Evolutionary conservation across 2,113 vertebrate species (phyloP), one percentile per base, ranked within the genome.

Genomic region (Alligator mississippiensis): DNA sequence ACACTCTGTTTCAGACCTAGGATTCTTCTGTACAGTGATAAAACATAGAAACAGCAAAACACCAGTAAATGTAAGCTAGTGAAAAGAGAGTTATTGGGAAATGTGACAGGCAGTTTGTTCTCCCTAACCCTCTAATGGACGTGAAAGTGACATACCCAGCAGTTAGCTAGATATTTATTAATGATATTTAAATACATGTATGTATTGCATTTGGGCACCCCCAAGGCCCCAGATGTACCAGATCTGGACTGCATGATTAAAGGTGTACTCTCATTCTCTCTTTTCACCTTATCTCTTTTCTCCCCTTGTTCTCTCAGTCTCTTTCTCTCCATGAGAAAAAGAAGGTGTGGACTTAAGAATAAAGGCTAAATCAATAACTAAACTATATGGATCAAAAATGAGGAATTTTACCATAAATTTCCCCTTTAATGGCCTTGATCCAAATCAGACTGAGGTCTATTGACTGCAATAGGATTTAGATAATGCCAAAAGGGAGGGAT

Each of bases 371-470:
- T 90, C 87, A 93, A 59, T 86, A 95, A 60, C 66, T 82, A 59
- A 94, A 92, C 61, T 70, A 58, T 92, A 80, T 61, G 81, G 81
- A 95, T 94, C 92, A 88, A 93, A 94, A 92, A 25, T 54, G 80
- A 88, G 61, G 90, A 90, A 93, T 95, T 95, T 79, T 96, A 96
- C 94, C 47, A 47, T 96, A 96, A 82, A 84, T 94, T 92, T 96
- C 25, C 27, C 79, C 91, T 88, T 85, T 79, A 58, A 63, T 55
- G 22, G 63, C 28, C 19, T 96, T 95, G 60, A 38, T 96, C 85
- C 90, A 96, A 90, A 92, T 93, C 63, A 85, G 84, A 79, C 68
- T 92, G 92, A 93, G 96, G 79, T 93, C 84, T 95, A 87, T 88
- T 95, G 80, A 90, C 80, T 93, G 95, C 68, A 62, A 54, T 89